These are phyloP conservation scores for Andricus quercusramuli DNA, from an alignment of 2,888 invertebrate species.

Conservation along the genomic window DNA sequence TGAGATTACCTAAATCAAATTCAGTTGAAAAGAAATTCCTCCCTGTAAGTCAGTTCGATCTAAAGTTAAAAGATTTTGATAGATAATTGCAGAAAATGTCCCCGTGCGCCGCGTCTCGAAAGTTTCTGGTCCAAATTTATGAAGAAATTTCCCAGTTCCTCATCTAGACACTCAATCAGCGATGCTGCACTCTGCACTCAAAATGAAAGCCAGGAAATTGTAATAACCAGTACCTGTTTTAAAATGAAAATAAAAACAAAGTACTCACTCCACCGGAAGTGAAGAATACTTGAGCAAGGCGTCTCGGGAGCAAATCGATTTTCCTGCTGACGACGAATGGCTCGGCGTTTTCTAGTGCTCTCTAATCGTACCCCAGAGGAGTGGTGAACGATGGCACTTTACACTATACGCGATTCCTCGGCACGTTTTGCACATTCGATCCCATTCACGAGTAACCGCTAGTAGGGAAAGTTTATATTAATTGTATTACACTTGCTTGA, in stretches of 20 bases:
- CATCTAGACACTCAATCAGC: conserved; percentile 19
- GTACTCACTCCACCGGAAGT: background rate
- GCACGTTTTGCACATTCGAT: conserved; percentile 36
- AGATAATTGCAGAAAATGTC: too few relatives aligned
- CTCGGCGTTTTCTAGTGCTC: background rate
- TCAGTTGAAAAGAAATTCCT: too few relatives aligned
- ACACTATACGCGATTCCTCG: conserved; percentile 8
- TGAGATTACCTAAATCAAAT: too few relatives aligned
- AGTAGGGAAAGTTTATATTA: conserved; percentile 24
- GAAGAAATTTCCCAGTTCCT: background rate
- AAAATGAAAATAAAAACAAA: background rate
- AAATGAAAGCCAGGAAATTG: conserved; percentile 3
- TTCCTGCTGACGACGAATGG: conserved; percentile 6
- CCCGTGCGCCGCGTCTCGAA: too few relatives aligned
- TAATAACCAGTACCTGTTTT: background rate
- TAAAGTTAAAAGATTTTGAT: too few relatives aligned
- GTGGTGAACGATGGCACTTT: conserved; percentile 20
- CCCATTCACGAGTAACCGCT: conserved; percentile 5
- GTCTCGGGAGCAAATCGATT: conserved; percentile 15
- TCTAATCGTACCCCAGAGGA: conserved; percentile 10
- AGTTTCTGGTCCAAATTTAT: too few relatives aligned
- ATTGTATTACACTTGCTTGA: conserved; percentile 20
- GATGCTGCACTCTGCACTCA: background rate
- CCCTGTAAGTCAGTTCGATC: too few relatives aligned
- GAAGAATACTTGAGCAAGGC: background rate